A percentile compares a stretch with the other conserved stretches of the same genome.
Conservation (phyloP, 2,113 vertebrate species). For the Gadus chalcogrammus region DNA sequence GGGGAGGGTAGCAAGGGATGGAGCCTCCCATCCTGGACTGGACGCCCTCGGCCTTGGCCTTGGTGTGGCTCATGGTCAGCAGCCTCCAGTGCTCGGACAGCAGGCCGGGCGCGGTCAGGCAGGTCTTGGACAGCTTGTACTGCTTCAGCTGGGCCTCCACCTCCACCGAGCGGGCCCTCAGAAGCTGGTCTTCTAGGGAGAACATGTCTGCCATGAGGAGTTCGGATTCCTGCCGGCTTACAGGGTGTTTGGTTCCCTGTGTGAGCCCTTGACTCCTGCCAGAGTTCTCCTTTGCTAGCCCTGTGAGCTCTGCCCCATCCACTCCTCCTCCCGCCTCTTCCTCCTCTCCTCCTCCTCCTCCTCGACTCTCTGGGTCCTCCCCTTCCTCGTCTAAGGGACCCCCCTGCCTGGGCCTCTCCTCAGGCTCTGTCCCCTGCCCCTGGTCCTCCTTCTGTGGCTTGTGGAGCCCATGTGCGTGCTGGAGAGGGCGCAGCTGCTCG, state of each 20-base stretch:
- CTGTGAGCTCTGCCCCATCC: slow-evolving; percentile 32
- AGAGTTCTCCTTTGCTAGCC: slow-evolving; percentile 34
- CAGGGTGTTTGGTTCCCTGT: slow-evolving; percentile 62
- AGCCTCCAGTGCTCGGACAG: slow-evolving; percentile 84
- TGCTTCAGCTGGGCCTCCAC: slow-evolving; percentile 79
- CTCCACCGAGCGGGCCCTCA: slow-evolving; percentile 70
- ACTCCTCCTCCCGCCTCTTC: slow-evolving; percentile 52
- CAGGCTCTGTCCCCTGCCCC: slow-evolving; percentile 35
- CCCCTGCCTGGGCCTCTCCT: slow-evolving; percentile 52
- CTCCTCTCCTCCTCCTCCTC: slow-evolving; percentile 18
- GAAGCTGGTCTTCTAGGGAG: slow-evolving; percentile 76
- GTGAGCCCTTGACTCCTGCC: slow-evolving; percentile 8
- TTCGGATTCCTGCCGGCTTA: slow-evolving; percentile 68
- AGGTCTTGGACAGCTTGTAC: slow-evolving; percentile 78
- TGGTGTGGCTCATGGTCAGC: slow-evolving; percentile 67
- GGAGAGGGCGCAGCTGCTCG: slow-evolving; percentile 78
- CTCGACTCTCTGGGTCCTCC: slow-evolving; percentile 57
- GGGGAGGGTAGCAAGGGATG: slow-evolving; percentile 84
- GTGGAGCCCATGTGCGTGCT: slow-evolving; percentile 50
- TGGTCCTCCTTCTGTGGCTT: slow-evolving; percentile 47
- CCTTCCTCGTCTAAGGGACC: slow-evolving; percentile 62
- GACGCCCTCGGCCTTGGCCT: slow-evolving; percentile 62
- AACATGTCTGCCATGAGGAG: slow-evolving; percentile 79
- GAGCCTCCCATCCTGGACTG: slow-evolving; percentile 62
- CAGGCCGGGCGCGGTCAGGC: slow-evolving; percentile 64